Conservation (phyloP, 2,797 vertebrate species). For the Cossypha caffra region DNA sequence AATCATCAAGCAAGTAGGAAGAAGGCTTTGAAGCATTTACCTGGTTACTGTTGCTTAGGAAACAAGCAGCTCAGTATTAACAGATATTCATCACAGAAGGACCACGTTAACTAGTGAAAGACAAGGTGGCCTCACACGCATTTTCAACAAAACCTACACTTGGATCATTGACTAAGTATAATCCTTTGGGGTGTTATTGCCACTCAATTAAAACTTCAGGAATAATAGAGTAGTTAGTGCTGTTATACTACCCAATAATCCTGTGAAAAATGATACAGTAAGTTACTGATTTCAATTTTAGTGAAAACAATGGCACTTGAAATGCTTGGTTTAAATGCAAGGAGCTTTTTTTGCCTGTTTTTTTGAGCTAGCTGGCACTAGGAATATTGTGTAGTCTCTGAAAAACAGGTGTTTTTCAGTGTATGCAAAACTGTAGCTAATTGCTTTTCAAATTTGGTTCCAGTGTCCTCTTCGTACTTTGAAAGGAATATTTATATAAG, state of each 20-base stretch:
- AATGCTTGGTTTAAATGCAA: neutral
- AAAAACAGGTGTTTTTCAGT: neutral
- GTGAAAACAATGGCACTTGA: neutral
- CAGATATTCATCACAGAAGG: neutral
- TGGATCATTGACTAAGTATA: neutral
- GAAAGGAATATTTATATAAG: neutral
- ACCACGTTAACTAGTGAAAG: neutral
- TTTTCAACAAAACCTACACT: neutral
- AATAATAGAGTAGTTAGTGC: neutral
- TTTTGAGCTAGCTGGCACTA: neutral
- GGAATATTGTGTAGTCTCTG: neutral
- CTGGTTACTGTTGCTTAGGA: slow-evolving; percentile 52
- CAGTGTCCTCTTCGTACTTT: neutral
- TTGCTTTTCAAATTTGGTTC: neutral
- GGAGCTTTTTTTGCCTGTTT: neutral
- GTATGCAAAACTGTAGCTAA: neutral
- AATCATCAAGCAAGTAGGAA: neutral
- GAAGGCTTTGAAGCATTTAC: slow-evolving; percentile 1
- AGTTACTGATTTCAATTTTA: neutral
- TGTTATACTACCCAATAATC: neutral
- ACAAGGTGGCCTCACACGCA: neutral
- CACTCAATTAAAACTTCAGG: neutral
- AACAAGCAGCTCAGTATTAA: slow-evolving; percentile 1
- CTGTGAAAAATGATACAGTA: neutral
- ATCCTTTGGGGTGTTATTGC: neutral